Evolutionary conservation across 2,888 invertebrate species (phyloP), one percentile per base, ranked within the genome.

Genomic region (Subacronicta megacephala): DNA sequence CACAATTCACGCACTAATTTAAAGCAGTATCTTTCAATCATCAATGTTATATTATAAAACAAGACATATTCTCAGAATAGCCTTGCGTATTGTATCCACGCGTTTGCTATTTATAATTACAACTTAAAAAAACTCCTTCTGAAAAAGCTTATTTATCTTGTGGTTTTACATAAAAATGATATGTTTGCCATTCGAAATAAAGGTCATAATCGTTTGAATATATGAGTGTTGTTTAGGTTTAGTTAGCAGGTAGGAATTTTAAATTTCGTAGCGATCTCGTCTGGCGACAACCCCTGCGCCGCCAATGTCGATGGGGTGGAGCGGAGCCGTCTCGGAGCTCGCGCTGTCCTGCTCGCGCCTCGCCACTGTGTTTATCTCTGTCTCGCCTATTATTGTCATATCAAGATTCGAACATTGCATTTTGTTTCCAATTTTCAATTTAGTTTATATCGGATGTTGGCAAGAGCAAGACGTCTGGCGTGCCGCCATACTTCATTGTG

Each of bases 391-490:
- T 94, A 93, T 94, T 93, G 92, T 93, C 92, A 93, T 92, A 92
- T 93, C 90, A 90, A 91, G 92, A 92, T 93, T 90, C 87, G 90
- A 92, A 89, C 90, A 92, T 92, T 91, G 90, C 92, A 92, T 92
- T 92, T 93, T 92, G 92, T 92, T 92, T 92, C 90, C 90, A 92
- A 93, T 92, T 93, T 93, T 93, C 90, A 90, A 94, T 93, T 94
- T 93, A 94, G 93, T 94, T 93, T 89, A 93, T 93, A 93, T 93
- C 88, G 88, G 90, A 92, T 92, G 90, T 92, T 91, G 92, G 91
- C 89, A 87, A 87, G 88, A 86, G 90, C 57, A 90, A 88, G 88
- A 92, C 93, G 93, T 92, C 88, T 90, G 90, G 90, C 90, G 81
- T 81, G 62, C 75, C 83, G 89, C 89, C 90, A 88, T 85, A 80